These are phyloP conservation scores for Mythimna pallens DNA, from an alignment of 2,888 invertebrate genomes.

Conservation along the genomic window DNA sequence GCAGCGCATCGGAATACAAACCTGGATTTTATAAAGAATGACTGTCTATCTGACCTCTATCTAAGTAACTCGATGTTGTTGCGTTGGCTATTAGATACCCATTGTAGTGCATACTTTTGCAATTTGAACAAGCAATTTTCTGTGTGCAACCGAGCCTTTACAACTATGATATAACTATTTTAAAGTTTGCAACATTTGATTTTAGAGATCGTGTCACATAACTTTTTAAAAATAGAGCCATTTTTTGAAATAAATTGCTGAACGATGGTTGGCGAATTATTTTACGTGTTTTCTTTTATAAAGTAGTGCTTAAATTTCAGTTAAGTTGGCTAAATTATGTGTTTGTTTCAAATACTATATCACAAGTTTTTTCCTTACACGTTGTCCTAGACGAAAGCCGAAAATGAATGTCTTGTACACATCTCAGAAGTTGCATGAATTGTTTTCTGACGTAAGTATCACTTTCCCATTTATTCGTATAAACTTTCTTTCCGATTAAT, in stretches of 20 bases:
- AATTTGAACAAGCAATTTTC: neutral
- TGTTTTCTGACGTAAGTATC: conserved; percentile 54
- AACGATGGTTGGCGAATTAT: conserved; percentile 33
- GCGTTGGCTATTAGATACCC: no score
- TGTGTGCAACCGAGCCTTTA: neutral
- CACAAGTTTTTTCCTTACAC: conserved; percentile 18
- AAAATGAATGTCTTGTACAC: conserved; percentile 74
- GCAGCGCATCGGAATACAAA: no score
- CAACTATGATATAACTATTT: no score
- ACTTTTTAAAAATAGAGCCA: conserved; percentile 36
- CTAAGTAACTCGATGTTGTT: no score
- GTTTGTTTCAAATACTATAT: conserved; percentile 36
- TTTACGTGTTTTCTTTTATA: neutral
- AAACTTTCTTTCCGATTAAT: neutral
- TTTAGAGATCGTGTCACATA: neutral
- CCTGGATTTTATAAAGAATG: no score
- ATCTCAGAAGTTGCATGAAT: conserved; percentile 65
- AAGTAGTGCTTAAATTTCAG: conserved; percentile 17
- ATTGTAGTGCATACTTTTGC: no score
- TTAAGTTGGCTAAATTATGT: conserved; percentile 47
- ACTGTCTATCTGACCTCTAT: no score
- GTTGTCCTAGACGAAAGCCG: conserved; percentile 14
- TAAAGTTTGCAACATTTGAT: conserved; percentile 12
- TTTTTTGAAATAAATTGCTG: conserved; percentile 45
- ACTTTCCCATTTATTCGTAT: neutral